phyloP scores from a whole-genome alignment of 1,140 invertebrate genomes.

The Eupeodes corollae region DNA sequence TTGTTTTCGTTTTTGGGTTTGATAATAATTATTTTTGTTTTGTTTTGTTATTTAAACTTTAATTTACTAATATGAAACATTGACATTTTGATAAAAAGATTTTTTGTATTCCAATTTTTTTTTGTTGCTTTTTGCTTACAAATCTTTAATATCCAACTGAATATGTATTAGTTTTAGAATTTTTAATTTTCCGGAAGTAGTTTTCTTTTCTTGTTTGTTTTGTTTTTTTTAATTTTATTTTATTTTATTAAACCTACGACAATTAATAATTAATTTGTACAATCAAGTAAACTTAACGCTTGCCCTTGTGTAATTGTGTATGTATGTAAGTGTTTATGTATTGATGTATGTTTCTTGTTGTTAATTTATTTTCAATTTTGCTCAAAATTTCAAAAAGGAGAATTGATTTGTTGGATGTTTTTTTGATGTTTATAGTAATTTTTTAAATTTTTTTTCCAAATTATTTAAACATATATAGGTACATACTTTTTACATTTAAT shows the following conservation, averaged over 20 bases:
- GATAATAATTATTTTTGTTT: too few species aligned
- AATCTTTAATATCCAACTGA: too few species aligned
- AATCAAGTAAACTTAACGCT: neutral
- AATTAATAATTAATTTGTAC: conserved; percentile 4
- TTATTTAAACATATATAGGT: neutral
- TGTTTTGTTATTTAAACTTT: too few species aligned
- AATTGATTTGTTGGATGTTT: neutral
- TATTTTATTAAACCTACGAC: neutral
- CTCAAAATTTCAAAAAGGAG: neutral
- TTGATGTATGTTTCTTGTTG: neutral
- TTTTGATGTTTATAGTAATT: neutral
- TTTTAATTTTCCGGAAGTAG: neutral
- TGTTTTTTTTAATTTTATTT: conserved; percentile 1
- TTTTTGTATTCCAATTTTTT: too few species aligned
- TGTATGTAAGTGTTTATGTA: neutral
- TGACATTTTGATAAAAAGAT: too few species aligned
- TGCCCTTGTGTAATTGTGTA: neutral
- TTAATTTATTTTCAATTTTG: neutral
- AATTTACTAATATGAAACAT: too few species aligned
- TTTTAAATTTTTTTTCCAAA: neutral
- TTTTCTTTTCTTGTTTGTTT: conserved; percentile 1
- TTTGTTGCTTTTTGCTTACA: too few species aligned
- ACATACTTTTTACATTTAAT: neutral
- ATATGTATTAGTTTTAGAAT: too few species aligned
- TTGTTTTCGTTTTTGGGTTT: too few species aligned